Percentiles rank a stretch among this genome's conserved stretches.
Evolutionary conservation across 1,140 invertebrate species (phyloP).

Genomic region (Octopus sinensis): DNA sequence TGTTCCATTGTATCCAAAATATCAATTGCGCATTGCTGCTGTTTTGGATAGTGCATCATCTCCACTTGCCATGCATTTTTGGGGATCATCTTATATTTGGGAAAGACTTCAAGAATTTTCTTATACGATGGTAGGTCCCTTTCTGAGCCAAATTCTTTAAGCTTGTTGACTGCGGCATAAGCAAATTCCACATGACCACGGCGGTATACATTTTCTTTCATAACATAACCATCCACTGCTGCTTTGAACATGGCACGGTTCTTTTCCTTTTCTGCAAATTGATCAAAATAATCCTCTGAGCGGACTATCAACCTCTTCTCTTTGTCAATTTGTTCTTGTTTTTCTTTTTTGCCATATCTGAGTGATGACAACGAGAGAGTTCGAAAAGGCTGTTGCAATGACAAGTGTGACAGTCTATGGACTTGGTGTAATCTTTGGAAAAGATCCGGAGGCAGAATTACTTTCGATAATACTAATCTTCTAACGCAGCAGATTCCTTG

Average conservation of each 20-base stretch:
- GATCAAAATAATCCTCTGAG: not conserved
- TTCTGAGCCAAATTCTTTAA: constrained; percentile 82
- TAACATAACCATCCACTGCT: constrained; percentile 38
- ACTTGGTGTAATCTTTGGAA: too few relatives aligned
- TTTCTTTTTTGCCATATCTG: not conserved
- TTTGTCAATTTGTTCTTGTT: not conserved
- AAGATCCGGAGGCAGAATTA: too few relatives aligned
- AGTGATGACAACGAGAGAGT: not conserved
- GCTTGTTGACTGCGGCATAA: constrained; percentile 77
- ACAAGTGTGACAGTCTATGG: too few relatives aligned
- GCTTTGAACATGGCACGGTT: constrained; percentile 33
- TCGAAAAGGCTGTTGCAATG: not conserved
- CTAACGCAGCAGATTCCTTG: too few relatives aligned
- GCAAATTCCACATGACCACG: constrained; percentile 85
- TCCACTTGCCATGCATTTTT: constrained; percentile 66
- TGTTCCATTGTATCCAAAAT: constrained; percentile 87
- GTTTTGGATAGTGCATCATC: constrained; percentile 88
- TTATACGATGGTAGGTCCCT: constrained; percentile 91
- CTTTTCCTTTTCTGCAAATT: constrained; percentile 14
- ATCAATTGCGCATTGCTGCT: constrained; percentile 86
- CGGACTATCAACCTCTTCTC: not conserved
- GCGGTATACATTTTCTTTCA: constrained; percentile 37
- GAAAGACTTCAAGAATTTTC: constrained; percentile 82
- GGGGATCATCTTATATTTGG: constrained; percentile 85
- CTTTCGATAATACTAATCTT: too few relatives aligned